A percentile compares a stretch with the other conserved stretches of the same genome.
phyloP scores from a whole-genome alignment of 2,797 vertebrate genomes.

The Phalloptychus januarius region DNA sequence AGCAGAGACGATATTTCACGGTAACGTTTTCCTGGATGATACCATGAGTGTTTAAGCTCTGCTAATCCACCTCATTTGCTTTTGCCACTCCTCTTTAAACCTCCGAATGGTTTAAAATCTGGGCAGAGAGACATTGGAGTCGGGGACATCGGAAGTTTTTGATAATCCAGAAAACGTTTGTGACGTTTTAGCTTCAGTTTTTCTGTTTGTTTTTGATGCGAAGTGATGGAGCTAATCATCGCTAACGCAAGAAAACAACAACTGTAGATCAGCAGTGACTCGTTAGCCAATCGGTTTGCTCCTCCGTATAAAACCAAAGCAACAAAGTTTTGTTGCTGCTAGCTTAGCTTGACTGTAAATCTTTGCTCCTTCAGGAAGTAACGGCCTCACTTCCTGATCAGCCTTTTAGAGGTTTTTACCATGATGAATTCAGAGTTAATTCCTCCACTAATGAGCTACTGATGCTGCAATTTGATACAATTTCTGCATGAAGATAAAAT shows the following conservation, averaged over 20 bases:
- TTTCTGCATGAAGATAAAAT: neutral
- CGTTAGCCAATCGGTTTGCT: neutral
- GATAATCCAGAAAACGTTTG: neutral
- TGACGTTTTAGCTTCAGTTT: neutral
- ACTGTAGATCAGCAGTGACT: neutral
- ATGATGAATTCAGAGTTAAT: neutral
- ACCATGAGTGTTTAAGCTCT: too few relatives aligned
- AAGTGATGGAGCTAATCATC: neutral
- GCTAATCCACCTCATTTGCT: too few relatives aligned
- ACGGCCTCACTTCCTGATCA: neutral
- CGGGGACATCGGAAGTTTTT: neutral
- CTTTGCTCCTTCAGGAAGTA: neutral
- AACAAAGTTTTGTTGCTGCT: neutral
- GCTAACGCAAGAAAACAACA: neutral
- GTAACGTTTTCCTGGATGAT: too few relatives aligned
- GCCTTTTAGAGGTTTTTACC: neutral
- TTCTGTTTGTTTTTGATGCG: neutral
- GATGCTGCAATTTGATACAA: neutral
- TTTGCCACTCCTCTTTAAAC: too few relatives aligned
- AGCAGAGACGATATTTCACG: too few relatives aligned
- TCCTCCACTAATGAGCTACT: conserved; percentile 11
- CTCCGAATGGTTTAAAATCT: too few relatives aligned
- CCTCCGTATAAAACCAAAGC: neutral
- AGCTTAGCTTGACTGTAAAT: too few relatives aligned
- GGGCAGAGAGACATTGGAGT: too few relatives aligned